Conservation (phyloP, 2,888 invertebrate species). For the Tridacna crocea region DNA sequence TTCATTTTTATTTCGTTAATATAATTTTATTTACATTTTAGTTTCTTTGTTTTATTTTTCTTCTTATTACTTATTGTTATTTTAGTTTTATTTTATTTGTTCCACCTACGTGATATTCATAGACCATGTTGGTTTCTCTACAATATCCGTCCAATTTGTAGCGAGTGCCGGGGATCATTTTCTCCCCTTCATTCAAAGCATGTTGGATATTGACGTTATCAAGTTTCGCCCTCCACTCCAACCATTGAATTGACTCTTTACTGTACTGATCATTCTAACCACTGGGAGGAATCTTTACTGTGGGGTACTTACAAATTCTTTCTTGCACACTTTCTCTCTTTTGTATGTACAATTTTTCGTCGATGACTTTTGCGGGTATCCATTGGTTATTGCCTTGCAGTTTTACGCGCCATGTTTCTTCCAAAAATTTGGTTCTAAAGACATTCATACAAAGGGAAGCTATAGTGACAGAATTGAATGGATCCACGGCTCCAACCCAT, state of each 20-base stretch:
- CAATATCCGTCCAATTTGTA: no score
- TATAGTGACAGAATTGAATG: conserved; percentile 38
- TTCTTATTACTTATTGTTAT: no score
- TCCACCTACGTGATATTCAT: conserved; percentile 49
- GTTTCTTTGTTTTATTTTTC: no score
- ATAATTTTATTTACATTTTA: no score
- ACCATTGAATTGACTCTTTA: conserved; percentile 25
- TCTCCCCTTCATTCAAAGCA: conserved; percentile 38
- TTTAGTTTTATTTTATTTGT: no score
- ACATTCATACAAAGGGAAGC: conserved; percentile 54
- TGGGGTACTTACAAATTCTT: no score
- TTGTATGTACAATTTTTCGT: no score
- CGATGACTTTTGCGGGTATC: conserved; percentile 29
- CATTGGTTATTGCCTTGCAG: conserved; percentile 31
- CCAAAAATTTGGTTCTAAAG: no score
- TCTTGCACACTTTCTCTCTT: no score
- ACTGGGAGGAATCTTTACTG: conserved; percentile 46
- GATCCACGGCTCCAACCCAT: conserved; percentile 40
- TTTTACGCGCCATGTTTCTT: conserved; percentile 46
- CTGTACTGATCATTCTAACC: conserved; percentile 40
- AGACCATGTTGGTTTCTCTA: conserved; percentile 36
- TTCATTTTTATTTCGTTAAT: no score
- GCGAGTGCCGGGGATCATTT: no score
- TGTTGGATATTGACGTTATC: conserved; percentile 23
- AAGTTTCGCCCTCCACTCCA: conserved; percentile 16